These are phyloP conservation scores for Drosophila kokeensis DNA, from an alignment of 2,888 invertebrate species.

Conservation along the genomic window DNA sequence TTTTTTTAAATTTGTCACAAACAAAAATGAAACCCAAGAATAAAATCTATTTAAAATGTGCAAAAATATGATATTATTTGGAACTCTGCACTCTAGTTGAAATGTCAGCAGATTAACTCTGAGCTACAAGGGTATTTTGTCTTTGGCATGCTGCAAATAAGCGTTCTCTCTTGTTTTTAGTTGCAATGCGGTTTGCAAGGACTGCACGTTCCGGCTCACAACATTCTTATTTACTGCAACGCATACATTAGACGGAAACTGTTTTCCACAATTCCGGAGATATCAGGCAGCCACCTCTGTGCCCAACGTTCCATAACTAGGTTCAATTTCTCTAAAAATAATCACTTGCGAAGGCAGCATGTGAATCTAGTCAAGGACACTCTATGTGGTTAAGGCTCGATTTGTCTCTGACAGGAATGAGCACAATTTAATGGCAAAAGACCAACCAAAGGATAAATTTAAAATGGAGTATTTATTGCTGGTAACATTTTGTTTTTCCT, in stretches of 20 bases:
- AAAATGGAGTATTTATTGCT: not conserved
- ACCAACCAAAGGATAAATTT: not conserved
- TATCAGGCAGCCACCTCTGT: slow-evolving; percentile 3
- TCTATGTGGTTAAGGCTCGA: not conserved
- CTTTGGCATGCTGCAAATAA: not conserved
- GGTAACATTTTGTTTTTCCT: not conserved
- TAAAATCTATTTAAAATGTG: not conserved
- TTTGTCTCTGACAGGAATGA: slow-evolving; percentile 10
- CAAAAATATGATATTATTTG: not conserved
- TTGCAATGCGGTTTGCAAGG: slow-evolving; percentile 5
- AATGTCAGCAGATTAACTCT: not conserved
- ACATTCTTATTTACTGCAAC: slow-evolving; percentile 60
- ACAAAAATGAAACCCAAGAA: not conserved
- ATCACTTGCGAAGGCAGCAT: slow-evolving; percentile 8
- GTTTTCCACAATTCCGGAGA: slow-evolving; percentile 22
- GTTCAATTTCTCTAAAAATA: slow-evolving; percentile 8
- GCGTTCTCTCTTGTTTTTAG: not conserved
- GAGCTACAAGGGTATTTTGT: not conserved
- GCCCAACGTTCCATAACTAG: slow-evolving; percentile 2
- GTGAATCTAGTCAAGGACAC: not conserved
- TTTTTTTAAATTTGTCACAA: not conserved
- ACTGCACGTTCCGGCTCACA: slow-evolving; percentile 45
- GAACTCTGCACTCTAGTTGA: not conserved
- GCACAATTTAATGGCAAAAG: not conserved
- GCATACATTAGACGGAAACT: slow-evolving; percentile 68